Conservation (phyloP, 2,113 vertebrate species). For the Cyphomyrus discorhynchus region DNA sequence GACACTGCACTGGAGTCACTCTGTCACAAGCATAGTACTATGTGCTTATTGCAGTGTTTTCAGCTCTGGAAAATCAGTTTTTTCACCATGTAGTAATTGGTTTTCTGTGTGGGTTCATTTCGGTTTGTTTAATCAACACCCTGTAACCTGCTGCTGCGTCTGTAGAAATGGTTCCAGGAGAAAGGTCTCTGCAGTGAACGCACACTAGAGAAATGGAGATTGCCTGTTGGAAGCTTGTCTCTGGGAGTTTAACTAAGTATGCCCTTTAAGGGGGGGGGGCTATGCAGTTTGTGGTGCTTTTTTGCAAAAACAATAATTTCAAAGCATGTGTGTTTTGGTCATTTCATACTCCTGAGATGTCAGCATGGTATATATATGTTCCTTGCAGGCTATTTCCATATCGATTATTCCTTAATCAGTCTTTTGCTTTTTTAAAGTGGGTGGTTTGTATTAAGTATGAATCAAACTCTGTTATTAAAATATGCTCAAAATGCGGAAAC, state of each 20-base stretch:
- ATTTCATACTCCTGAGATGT: background rate
- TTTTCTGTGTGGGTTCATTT: background rate
- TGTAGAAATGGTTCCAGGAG: background rate
- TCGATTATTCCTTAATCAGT: slow-evolving; percentile 26
- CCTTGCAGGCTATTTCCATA: slow-evolving; percentile 20
- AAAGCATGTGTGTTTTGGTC: background rate
- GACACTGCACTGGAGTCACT: background rate
- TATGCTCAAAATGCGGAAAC: slow-evolving; percentile 18
- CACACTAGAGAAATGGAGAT: background rate
- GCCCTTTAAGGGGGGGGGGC: background rate
- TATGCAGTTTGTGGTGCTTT: background rate
- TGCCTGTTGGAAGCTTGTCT: background rate
- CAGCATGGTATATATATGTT: background rate
- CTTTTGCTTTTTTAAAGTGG: background rate
- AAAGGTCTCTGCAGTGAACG: background rate
- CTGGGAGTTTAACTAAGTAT: background rate
- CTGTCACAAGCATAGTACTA: background rate
- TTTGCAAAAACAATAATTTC: background rate
- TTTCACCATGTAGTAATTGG: background rate
- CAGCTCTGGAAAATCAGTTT: background rate
- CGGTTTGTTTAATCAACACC: background rate
- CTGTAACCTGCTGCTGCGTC: background rate
- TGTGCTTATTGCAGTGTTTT: background rate
- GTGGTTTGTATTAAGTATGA: slow-evolving; percentile 24
- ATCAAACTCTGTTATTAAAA: slow-evolving; percentile 32